Base-by-base conservation (phyloP, 1,140 invertebrate species). In the Whitmania pigra region DNA sequence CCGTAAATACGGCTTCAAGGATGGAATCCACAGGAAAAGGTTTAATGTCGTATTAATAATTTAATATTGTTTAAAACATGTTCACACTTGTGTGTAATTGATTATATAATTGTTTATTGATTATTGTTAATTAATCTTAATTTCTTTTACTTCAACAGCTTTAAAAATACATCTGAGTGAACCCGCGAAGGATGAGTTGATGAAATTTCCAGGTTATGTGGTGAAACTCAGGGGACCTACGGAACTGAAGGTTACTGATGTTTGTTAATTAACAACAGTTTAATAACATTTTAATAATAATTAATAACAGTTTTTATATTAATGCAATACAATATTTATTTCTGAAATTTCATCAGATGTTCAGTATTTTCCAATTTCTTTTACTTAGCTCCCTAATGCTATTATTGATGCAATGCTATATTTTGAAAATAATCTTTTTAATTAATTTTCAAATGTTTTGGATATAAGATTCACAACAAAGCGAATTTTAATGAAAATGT, bases 331-430 rank as follows among this genome's bases (percentile, higher is more conserved):
- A 36, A 36, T 36, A 36, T 36, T 36, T 36, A 36, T 36, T 36
- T 36, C 2, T 36, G 31, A 36, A 69, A 69, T 7, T 29, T 31
- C 25, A 0, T 69, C 18, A 13, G 31, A 69, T 29, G 13, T 36
- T 17, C n/a, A n/a, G 20, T 4, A 57, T 20, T 9, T 57, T 57
- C 9, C 54, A 57, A 57, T 95, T 95, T 86, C 90, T 91, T 83
- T 36, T 36, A 36, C 31, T 36, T 36, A 36, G 31, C 31, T 36
- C 6, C 31, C 6, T 36, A 36, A 6, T 6, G 31, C 6, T 36
- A 36, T 36, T 36, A 36, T 36, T 36, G 31, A 6, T 36, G 31
- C 6, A 36, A 36, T 36, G 6, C 6, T 36, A 36, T 36, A 2
- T 36, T 36, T 36, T 36, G n/a, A 36, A 36, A 36, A 36, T 36